Base-by-base conservation (phyloP, 2,797 vertebrate species). In the Parauchenoglanis punctatus region DNA sequence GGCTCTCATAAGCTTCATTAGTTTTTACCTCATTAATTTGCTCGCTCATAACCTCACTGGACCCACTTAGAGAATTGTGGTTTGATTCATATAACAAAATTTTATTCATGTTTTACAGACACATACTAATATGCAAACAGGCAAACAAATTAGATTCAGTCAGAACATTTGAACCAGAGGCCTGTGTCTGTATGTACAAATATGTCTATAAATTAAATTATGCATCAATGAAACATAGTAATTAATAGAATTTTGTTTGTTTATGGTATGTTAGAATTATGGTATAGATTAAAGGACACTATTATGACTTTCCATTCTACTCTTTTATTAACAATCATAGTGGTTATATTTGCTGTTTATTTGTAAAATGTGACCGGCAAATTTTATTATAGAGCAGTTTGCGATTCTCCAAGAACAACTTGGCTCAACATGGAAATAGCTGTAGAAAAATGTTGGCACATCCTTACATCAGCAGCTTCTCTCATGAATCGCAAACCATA, bases 11-110 rank as follows among this genome's bases (percentile, higher is more conserved):
- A 95, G 95, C 95, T 96, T 97, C 96, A 96, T 96, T 96, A 95
- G 96, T 96, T 96, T 96, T 97, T 95, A 96, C 94, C 94, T 95
- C 95, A 95, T 96, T 97, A 95, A 95, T 94, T 95, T 96, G 94
- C 92, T 95, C 94, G 87, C 87, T 81, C 93, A 96, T 93, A 92
- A 93, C 93, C 94, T 91, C 91, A 92, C 93, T 76, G 90, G 92
- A 56, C 61, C 90, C 91, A 90, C 86, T 83, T 8, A 58, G 23
- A 86, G 77, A 85, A 73, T 61, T 52, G 58, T 40, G 31, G 61
- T 67, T 80, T 59, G 56, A 85, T 73, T 86, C 84, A 75, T 75
- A 31, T 35, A 83, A 81, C 84, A 13, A 61, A 28, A 76, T 82
- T 86, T 70, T 63, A 56, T 89, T 68, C 59, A 35, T 58, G 63